Conservation (phyloP, 2,113 vertebrate genomes). For the Labeo catla region DNA sequence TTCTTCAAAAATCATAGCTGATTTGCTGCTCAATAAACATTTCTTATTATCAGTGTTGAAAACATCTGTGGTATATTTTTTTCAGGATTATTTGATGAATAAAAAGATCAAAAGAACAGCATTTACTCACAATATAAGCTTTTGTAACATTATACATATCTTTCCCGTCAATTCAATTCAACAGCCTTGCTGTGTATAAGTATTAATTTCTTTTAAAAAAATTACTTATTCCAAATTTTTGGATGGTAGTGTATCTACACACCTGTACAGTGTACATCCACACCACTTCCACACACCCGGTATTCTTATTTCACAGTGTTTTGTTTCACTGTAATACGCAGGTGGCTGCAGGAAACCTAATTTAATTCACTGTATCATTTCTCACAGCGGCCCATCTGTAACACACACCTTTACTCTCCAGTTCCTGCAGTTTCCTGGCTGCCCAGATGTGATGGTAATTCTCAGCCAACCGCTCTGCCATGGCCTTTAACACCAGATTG, state of each 20-base stretch:
- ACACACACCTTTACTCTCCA: slow-evolving; percentile 87
- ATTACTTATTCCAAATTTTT: background rate
- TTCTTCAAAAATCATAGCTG: background rate
- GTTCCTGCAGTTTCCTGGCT: slow-evolving; percentile 89
- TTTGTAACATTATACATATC: background rate
- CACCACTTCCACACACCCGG: background rate
- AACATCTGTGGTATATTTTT: background rate
- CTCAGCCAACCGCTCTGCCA: slow-evolving; percentile 95
- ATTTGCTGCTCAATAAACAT: background rate
- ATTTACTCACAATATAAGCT: background rate
- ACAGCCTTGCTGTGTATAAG: no score
- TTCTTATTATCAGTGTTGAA: background rate
- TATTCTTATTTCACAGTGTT: background rate
- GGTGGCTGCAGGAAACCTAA: slow-evolving; percentile 6
- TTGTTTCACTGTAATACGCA: slow-evolving; percentile 15
- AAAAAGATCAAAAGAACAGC: background rate
- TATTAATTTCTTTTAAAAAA: background rate
- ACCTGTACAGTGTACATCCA: background rate
- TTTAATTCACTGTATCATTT: slow-evolving; percentile 27
- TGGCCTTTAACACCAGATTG: slow-evolving; percentile 74
- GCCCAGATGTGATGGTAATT: slow-evolving; percentile 95
- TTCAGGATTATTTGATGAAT: background rate
- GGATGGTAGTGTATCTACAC: background rate
- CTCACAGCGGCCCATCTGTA: background rate
- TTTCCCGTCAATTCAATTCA: background rate